A percentile compares a stretch with the other conserved stretches of the same genome.
These are phyloP conservation scores for Cynopterus sphinx DNA, from an alignment of 2,797 vertebrate species.

Conservation along the genomic window DNA sequence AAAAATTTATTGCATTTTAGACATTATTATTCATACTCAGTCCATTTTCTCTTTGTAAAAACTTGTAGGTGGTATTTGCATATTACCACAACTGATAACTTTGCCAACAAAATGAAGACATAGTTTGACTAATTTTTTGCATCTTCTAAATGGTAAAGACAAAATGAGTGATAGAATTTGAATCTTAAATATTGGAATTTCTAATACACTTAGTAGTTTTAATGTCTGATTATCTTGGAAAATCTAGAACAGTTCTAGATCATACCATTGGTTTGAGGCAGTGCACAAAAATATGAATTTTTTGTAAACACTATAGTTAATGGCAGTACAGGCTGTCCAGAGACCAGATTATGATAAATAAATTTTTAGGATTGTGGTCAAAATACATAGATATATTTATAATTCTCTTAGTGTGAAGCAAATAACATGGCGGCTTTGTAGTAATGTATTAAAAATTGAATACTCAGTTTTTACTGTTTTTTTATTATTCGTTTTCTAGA, in stretches of 20 bases:
- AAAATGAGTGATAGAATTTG: background rate
- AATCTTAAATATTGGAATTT: background rate
- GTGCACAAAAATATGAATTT: background rate
- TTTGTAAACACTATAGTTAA: background rate
- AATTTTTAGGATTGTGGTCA: background rate
- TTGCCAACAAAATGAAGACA: background rate
- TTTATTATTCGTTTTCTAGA: background rate
- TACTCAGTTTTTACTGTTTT: background rate
- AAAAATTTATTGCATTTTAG: background rate
- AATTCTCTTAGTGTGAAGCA: background rate
- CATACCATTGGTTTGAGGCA: background rate
- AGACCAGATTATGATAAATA: background rate
- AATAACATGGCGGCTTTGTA: background rate
- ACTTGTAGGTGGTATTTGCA: background rate
- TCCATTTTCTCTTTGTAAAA: constrained; percentile 29
- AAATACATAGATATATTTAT: background rate
- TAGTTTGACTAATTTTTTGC: background rate
- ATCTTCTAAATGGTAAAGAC: background rate
- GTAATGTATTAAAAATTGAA: background rate
- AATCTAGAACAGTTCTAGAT: background rate
- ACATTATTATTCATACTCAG: background rate
- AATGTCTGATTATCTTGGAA: background rate
- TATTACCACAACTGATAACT: background rate
- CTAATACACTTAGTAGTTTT: background rate
- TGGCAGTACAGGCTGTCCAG: background rate